Evolutionary conservation across 1,140 invertebrate genomes (phyloP).

Genomic region (Drosophila guanche): DNA sequence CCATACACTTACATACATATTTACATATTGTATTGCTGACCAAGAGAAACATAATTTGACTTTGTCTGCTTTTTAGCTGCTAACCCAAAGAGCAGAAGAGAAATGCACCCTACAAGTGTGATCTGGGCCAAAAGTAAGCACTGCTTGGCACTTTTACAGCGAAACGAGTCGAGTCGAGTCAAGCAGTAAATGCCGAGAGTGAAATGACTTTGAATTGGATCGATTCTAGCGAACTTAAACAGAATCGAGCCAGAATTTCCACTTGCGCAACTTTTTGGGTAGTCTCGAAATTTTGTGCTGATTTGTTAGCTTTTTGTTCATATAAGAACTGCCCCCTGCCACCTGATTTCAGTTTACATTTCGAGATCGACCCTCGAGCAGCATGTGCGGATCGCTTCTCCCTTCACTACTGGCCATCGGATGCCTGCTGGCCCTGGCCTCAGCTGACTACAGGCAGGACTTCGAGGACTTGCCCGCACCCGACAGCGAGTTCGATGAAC

Average conservation of each 20-base stretch:
- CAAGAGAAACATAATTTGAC: conserved; percentile 1
- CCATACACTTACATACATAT: conserved; percentile 23
- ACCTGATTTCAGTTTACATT: conserved; percentile 25
- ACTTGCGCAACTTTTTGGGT: conserved; percentile 39
- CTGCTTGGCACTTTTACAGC: neutral
- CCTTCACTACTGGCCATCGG: conserved; percentile 32
- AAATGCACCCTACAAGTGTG: too few species aligned
- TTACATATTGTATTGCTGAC: conserved; percentile 26
- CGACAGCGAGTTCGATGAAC: conserved; percentile 41
- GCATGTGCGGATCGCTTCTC: conserved; percentile 47
- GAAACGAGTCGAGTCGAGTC: conserved; percentile 5
- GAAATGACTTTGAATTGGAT: conserved; percentile 7
- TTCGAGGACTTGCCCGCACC: conserved; percentile 41
- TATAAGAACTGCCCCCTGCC: conserved; percentile 42
- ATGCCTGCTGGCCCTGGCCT: conserved; percentile 38
- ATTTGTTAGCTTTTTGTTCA: conserved; percentile 32
- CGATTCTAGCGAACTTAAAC: conserved; percentile 34
- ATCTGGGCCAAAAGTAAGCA: too few species aligned
- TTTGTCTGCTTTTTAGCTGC: conserved; percentile 11
- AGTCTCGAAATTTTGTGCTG: conserved; percentile 53
- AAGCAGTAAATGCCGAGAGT: conserved; percentile 8
- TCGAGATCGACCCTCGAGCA: conserved; percentile 20
- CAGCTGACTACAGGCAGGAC: conserved; percentile 22
- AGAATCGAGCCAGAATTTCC: conserved; percentile 11
- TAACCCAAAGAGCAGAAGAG: too few species aligned